Evolutionary conservation across 2,113 vertebrate species (phyloP).

Genomic region (Pantherophis guttatus): DNA sequence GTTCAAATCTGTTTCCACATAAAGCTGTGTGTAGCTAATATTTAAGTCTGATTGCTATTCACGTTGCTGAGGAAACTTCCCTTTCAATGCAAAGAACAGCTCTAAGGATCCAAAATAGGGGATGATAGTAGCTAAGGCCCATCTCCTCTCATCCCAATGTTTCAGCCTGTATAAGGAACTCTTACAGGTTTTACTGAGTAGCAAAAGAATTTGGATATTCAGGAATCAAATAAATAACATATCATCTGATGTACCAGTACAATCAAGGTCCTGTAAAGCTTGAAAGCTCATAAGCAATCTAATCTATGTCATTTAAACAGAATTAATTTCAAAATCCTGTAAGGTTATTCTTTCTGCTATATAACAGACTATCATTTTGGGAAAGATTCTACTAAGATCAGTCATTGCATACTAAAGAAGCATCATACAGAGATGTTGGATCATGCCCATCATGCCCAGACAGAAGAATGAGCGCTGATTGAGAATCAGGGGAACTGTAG

Average conservation of each 20-base stretch:
- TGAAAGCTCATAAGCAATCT: too few species aligned
- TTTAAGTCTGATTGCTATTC: background rate
- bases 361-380: background rate
- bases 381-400: background rate
- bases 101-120: too few species aligned
- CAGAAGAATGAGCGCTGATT: background rate
- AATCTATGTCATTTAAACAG: background rate
- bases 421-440: background rate
- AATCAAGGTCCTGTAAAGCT: background rate
- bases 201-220: background rate
- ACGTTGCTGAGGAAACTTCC: background rate
- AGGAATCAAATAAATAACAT: background rate
- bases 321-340: background rate
- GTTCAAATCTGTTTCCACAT: background rate
- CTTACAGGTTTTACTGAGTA: background rate
- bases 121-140: background rate
- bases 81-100: background rate
- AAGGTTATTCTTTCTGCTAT: background rate
- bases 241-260: background rate
- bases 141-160: background rate
- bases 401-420: background rate
- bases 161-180: background rate
- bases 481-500: background rate
- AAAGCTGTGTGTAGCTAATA: background rate
- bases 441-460: background rate